Conservation (phyloP, 2,888 invertebrate genomes). For the Ditula angustiorana region DNA sequence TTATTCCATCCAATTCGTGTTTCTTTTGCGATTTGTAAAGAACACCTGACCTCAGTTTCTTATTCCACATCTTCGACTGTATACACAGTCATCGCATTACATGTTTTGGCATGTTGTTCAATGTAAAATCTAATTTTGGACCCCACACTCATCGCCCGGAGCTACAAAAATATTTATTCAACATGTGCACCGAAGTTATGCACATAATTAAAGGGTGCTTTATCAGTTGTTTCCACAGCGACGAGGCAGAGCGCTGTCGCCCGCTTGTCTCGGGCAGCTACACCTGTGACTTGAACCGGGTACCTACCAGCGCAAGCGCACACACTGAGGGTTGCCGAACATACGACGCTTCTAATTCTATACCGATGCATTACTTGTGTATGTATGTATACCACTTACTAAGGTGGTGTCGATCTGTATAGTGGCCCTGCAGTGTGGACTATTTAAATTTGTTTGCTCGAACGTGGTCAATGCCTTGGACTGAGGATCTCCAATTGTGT, state of each 20-base stretch:
- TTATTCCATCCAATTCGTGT: too few species aligned
- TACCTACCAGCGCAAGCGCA: conserved; percentile 52
- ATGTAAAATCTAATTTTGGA: background rate
- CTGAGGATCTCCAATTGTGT: too few species aligned
- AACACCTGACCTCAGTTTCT: too few species aligned
- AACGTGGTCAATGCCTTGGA: too few species aligned
- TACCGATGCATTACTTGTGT: too few species aligned
- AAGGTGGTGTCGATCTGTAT: too few species aligned
- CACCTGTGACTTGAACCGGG: conserved; percentile 68
- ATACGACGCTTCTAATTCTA: too few species aligned
- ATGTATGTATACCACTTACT: too few species aligned
- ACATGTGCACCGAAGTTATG: conserved; percentile 28
- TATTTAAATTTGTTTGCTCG: too few species aligned
- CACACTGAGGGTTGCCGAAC: conserved; percentile 37
- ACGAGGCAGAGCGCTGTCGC: conserved; percentile 66
- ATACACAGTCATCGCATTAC: background rate
- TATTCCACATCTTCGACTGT: too few species aligned
- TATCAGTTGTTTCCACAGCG: conserved; percentile 65
- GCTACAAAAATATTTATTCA: conserved; percentile 13
- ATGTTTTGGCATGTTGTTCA: background rate
- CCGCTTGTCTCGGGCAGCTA: conserved; percentile 74
- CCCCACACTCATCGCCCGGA: background rate
- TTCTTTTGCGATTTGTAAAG: too few species aligned
- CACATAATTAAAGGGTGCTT: conserved; percentile 43
- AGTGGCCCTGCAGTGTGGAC: too few species aligned